Percentiles rank a stretch among this genome's conserved stretches.
These are phyloP conservation scores for Rhinopithecus roxellana DNA, from an alignment of 2,113 vertebrate species.

Conservation along the genomic window DNA sequence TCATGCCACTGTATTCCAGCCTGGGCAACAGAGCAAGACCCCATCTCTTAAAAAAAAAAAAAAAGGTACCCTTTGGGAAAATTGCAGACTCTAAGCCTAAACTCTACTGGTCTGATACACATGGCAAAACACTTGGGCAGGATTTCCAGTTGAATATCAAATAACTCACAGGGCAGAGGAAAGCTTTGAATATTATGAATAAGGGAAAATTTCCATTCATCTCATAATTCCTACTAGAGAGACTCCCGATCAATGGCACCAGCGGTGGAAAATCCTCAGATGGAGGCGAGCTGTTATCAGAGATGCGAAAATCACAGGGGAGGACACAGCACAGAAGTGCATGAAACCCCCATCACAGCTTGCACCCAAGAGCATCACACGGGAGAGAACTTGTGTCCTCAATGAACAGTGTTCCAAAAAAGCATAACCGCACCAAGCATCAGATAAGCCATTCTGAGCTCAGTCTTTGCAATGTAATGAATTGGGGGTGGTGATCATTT, in stretches of 20 bases:
- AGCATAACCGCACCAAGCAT: not conserved
- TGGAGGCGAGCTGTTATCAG: not conserved
- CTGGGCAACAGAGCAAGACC: not conserved
- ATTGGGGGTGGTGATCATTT: not conserved
- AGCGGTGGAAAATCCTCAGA: not conserved
- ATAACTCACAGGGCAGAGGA: not conserved
- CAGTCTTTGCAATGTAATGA: not conserved
- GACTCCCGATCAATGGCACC: constrained; percentile 22
- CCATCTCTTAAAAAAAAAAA: not conserved
- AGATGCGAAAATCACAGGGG: not conserved
- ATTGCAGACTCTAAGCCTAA: not conserved
- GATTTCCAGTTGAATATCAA: not conserved
- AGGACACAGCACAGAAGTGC: not conserved
- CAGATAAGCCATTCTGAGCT: not conserved
- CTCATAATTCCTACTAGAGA: constrained; percentile 2
- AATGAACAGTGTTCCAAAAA: not conserved
- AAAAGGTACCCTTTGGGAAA: not conserved
- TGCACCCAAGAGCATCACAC: rapidly evolving
- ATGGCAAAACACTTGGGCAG: not conserved
- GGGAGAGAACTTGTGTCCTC: not conserved
- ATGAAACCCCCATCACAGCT: not conserved
- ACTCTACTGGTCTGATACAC: not conserved
- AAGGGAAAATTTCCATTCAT: constrained; percentile 54
- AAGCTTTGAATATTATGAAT: constrained; percentile 49
- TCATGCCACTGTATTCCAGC: not conserved